Evolutionary conservation across 1,140 invertebrate species (phyloP).

Genomic region (Zaprionus nigranus): DNA sequence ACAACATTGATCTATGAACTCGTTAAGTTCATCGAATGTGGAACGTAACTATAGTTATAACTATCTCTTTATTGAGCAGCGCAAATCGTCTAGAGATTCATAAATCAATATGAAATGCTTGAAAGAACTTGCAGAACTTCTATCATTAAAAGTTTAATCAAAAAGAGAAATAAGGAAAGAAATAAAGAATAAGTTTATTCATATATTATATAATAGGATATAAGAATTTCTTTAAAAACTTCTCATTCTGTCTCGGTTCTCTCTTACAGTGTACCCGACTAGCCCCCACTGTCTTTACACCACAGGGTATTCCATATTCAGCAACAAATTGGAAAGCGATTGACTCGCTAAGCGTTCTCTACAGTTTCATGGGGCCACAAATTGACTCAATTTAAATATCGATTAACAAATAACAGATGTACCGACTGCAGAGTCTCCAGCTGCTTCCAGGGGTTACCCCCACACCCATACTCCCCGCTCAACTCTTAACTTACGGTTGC

Average conservation of each 20-base stretch:
- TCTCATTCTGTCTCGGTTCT: not conserved
- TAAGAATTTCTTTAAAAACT: not conserved
- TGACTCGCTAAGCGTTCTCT: slow-evolving; percentile 23
- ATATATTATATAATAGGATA: not conserved
- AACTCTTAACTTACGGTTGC: slow-evolving; percentile 7
- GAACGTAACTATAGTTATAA: too few relatives aligned
- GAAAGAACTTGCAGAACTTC: not conserved
- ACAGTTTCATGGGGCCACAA: slow-evolving; percentile 45
- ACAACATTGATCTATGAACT: not conserved
- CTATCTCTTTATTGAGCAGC: too few relatives aligned
- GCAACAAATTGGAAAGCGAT: slow-evolving; percentile 30
- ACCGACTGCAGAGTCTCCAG: not conserved
- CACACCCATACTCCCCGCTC: not conserved
- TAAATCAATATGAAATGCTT: not conserved
- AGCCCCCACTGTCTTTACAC: too few relatives aligned
- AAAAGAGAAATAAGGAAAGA: too few relatives aligned
- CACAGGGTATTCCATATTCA: slow-evolving; percentile 2
- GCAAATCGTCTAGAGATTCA: too few relatives aligned
- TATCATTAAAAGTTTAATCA: not conserved
- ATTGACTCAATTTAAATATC: slow-evolving; percentile 66
- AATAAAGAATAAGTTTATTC: too few relatives aligned
- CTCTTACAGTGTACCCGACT: not conserved
- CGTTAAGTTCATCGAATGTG: not conserved
- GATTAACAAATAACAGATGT: slow-evolving; percentile 54
- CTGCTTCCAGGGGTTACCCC: not conserved